These are phyloP conservation scores for Anolis carolinensis DNA, from an alignment of 2,113 vertebrate genomes.

Conservation along the genomic window DNA sequence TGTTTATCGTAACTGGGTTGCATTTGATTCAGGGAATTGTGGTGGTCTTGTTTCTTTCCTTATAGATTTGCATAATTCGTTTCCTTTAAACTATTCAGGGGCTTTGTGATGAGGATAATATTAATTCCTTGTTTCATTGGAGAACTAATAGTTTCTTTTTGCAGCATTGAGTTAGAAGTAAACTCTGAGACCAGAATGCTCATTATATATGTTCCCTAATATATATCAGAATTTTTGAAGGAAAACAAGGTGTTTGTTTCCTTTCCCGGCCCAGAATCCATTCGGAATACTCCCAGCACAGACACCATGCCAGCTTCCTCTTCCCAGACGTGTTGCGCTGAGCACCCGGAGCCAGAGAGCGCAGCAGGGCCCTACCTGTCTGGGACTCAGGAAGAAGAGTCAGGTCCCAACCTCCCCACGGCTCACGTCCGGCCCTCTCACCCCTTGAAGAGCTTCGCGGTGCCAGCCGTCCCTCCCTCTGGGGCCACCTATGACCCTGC, in stretches of 20 bases:
- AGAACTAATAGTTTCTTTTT: not conserved
- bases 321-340: constrained; percentile 82
- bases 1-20: not conserved
- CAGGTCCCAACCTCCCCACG: constrained; percentile 83
- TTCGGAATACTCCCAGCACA: constrained; percentile 92
- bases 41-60: not conserved
- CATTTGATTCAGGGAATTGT: not conserved
- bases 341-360: constrained; percentile 87
- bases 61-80: not conserved
- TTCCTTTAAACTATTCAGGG: not conserved
- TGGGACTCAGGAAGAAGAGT: constrained; percentile 88
- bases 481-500: constrained; percentile 83
- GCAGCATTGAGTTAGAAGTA: not conserved
- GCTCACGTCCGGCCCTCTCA: constrained; percentile 91
- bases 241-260: not conserved
- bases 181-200: not conserved
- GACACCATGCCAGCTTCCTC: constrained; percentile 88
- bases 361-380: constrained; percentile 81
- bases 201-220: not conserved
- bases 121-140: not conserved
- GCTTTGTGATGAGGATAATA: not conserved
- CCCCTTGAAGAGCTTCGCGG: constrained; percentile 95
- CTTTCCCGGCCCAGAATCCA: constrained; percentile 80
- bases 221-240: not conserved
- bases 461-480: constrained; percentile 82